These are phyloP conservation scores for Tangara arthus DNA, from an alignment of 2,797 vertebrate species.

Conservation along the genomic window DNA sequence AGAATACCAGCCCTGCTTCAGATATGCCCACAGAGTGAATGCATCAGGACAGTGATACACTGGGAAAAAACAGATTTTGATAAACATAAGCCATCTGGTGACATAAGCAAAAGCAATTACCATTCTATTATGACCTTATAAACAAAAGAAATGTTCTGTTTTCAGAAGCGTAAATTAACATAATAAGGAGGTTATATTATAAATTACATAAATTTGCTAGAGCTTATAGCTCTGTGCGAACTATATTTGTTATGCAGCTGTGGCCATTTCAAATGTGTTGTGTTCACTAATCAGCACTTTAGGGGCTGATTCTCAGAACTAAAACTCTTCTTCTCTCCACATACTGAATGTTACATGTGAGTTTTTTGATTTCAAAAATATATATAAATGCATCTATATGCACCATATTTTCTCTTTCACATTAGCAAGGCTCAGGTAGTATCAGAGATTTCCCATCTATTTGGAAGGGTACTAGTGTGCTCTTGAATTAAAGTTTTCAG, in stretches of 20 bases:
- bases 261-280: background rate
- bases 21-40: background rate
- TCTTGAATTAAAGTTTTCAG: background rate
- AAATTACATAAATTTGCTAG: background rate
- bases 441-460: background rate
- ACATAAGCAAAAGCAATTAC: conserved; percentile 5
- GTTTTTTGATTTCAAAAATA: background rate
- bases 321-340: background rate
- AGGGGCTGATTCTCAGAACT: background rate
- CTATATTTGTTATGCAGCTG: background rate
- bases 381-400: background rate
- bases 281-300: background rate
- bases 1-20: background rate
- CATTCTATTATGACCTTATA: background rate
- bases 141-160: conserved; percentile 13
- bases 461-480: background rate
- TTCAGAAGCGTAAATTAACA: background rate
- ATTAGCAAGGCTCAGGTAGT: background rate
- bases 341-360: background rate
- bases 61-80: background rate
- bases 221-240: background rate
- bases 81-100: conserved; percentile 17
- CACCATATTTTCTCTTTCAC: background rate
- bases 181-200: background rate
- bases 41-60: background rate